A percentile compares a stretch with the other conserved stretches of the same genome.
Conservation (phyloP, 2,113 vertebrate species). For the Penelope pileata region DNA sequence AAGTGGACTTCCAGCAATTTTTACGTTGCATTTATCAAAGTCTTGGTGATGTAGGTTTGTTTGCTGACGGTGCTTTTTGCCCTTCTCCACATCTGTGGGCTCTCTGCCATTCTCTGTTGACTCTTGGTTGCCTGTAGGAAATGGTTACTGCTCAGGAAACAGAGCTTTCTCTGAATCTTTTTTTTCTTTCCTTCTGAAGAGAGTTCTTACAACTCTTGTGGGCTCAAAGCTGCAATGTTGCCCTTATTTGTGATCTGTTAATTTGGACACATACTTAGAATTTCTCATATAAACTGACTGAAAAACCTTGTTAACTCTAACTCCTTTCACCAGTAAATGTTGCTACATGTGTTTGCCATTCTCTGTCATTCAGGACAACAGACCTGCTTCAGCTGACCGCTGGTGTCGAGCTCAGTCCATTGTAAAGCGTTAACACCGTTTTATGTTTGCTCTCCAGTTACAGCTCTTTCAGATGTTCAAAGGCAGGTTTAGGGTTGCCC, state of each 20-base stretch:
- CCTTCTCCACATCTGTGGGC: neutral
- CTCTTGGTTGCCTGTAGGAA: neutral
- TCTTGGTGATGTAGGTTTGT: neutral
- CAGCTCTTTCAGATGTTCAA: neutral
- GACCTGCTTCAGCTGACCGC: neutral
- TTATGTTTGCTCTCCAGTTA: neutral
- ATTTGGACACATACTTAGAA: neutral
- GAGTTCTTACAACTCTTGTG: neutral
- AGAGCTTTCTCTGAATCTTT: neutral
- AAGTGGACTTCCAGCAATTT: neutral
- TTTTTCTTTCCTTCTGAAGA: neutral
- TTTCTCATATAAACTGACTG: neutral
- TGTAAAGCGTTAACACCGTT: neutral
- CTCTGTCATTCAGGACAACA: neutral
- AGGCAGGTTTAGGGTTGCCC: neutral
- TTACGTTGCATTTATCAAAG: neutral
- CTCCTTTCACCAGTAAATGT: neutral
- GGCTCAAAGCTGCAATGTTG: neutral
- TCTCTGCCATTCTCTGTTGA: neutral
- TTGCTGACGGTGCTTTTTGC: neutral
- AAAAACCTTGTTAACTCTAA: neutral
- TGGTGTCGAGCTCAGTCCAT: fast-evolving
- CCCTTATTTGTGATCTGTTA: neutral
- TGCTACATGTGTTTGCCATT: neutral
- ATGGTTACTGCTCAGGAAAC: neutral